phyloP scores from a whole-genome alignment of 2,797 vertebrate species.

The Zenarchopterus dispar region DNA sequence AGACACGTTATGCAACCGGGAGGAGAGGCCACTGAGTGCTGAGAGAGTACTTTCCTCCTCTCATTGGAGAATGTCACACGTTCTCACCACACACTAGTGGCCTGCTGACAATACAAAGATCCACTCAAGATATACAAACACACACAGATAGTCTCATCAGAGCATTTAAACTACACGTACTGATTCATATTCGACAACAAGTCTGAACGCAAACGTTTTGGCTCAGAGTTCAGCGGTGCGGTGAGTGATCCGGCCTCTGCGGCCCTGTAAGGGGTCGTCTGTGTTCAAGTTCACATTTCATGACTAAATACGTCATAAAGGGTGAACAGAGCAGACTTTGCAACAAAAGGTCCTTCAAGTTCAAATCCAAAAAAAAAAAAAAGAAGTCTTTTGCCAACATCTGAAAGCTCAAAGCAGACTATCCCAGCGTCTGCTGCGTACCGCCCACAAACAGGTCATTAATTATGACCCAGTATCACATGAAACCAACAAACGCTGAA shows the following conservation, averaged over 20 bases:
- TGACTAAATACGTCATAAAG: slow-evolving; percentile 29
- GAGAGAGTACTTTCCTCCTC: slow-evolving; percentile 60
- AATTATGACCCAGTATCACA: not conserved
- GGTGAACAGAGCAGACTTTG: slow-evolving; percentile 6
- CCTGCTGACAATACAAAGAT: slow-evolving; percentile 49
- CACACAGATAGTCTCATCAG: slow-evolving; percentile 1
- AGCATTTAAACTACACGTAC: slow-evolving; percentile 4
- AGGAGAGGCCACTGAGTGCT: slow-evolving; percentile 55
- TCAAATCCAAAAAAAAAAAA: slow-evolving; percentile 8
- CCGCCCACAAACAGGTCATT: slow-evolving; percentile 19
- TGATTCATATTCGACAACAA: slow-evolving; percentile 4
- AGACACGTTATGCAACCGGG: slow-evolving; percentile 64
- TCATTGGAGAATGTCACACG: slow-evolving; percentile 69
- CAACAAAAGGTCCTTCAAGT: slow-evolving; percentile 18
- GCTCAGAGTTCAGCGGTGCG: slow-evolving; percentile 4
- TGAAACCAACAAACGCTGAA: too few species aligned
- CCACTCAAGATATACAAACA: slow-evolving; percentile 9
- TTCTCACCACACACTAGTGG: slow-evolving; percentile 53
- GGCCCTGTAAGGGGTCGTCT: not conserved
- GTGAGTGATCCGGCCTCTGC: not conserved
- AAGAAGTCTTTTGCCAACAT: slow-evolving; percentile 20
- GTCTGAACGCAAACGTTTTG: not conserved
- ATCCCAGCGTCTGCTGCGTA: not conserved
- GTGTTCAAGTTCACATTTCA: slow-evolving; percentile 24
- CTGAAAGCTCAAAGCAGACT: slow-evolving; percentile 1